Conservation (phyloP, 1,140 invertebrate genomes). For the Phenacoccus solenopsis region DNA sequence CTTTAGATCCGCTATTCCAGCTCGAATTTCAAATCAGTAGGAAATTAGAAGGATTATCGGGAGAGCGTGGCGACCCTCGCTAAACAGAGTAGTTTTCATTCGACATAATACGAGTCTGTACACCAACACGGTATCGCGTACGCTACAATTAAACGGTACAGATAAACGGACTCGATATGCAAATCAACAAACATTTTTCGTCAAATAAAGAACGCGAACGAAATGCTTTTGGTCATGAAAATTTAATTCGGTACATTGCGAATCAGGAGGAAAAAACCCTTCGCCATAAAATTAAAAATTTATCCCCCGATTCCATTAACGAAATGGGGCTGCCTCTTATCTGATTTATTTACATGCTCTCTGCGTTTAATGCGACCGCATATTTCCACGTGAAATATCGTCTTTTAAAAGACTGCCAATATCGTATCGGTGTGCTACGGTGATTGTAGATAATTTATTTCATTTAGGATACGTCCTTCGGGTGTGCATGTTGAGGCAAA, state of each 20-base stretch:
- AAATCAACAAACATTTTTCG: not conserved
- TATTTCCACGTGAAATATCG: slow-evolving; percentile 12
- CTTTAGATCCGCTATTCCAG: too few relatives aligned
- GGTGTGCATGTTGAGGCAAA: too few relatives aligned
- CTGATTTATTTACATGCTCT: slow-evolving; percentile 10
- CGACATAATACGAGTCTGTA: too few relatives aligned
- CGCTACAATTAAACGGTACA: not conserved
- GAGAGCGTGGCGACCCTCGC: too few relatives aligned
- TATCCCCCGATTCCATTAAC: slow-evolving; percentile 10
- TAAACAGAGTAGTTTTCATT: too few relatives aligned
- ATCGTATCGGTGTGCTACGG: not conserved
- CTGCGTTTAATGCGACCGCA: not conserved
- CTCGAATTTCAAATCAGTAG: too few relatives aligned
- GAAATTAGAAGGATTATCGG: too few relatives aligned
- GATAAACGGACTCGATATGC: not conserved
- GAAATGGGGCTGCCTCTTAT: slow-evolving; percentile 4
- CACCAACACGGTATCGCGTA: too few relatives aligned
- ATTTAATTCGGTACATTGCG: not conserved
- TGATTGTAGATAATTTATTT: slow-evolving; percentile 7
- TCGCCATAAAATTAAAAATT: slow-evolving; percentile 11
- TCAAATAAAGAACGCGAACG: not conserved
- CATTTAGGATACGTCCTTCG: too few relatives aligned
- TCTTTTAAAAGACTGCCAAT: slow-evolving; percentile 9
- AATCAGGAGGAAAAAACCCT: not conserved
- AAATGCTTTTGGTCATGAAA: not conserved